Conservation (phyloP, 2,113 vertebrate species). For the Hiodon alosoides region DNA sequence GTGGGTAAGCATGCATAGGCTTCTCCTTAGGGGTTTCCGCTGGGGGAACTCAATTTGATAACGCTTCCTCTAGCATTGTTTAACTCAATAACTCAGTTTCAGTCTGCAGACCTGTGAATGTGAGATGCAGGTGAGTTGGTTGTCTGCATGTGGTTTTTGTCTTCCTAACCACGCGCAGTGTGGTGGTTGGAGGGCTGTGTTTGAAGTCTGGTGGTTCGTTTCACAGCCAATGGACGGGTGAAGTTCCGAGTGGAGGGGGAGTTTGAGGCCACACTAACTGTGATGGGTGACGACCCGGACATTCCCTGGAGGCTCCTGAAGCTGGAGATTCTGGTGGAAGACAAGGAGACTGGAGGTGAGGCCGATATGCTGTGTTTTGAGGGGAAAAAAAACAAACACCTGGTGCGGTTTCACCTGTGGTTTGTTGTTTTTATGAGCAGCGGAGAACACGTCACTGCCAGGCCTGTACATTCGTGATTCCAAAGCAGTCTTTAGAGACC, state of each 20-base stretch:
- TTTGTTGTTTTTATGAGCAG: not conserved
- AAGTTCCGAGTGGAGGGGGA: conserved; percentile 97
- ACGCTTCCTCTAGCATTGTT: not conserved
- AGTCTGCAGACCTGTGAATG: too few relatives aligned
- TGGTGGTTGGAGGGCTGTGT: not conserved
- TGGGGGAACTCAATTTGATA: not conserved
- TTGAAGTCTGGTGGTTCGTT: conserved; percentile 14
- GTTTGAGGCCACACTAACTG: conserved; percentile 95
- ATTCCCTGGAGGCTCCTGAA: conserved; percentile 96
- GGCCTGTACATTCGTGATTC: too few relatives aligned
- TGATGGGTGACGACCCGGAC: conserved; percentile 98
- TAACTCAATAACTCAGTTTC: not conserved
- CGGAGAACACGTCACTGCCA: too few relatives aligned
- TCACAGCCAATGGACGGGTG: conserved; percentile 87
- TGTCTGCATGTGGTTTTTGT: too few relatives aligned
- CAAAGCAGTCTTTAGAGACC: not conserved
- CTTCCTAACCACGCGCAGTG: too few relatives aligned
- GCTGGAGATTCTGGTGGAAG: conserved; percentile 93
- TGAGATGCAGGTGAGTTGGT: too few relatives aligned
- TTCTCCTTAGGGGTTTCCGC: not conserved
- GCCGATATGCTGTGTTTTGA: not conserved
- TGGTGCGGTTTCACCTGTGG: too few relatives aligned
- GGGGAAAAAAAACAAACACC: too few relatives aligned
- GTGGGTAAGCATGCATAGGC: conserved; percentile 71
- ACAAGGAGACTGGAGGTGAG: conserved; percentile 97